phyloP scores from a whole-genome alignment of 2,113 vertebrate species.

The Boleophthalmus pectinirostris region DNA sequence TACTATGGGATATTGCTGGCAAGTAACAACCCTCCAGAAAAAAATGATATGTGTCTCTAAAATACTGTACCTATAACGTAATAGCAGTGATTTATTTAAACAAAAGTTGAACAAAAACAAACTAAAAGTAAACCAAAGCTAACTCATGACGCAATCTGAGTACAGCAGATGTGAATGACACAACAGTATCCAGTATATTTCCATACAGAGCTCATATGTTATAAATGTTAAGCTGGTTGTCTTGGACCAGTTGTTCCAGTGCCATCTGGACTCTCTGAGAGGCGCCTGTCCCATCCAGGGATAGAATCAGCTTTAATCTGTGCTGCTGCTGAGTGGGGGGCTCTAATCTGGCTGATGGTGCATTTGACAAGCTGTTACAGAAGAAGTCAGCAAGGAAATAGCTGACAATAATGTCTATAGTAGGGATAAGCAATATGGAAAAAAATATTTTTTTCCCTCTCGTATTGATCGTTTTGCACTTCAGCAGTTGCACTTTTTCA shows the following conservation, averaged over 20 bases:
- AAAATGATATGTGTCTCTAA: no score
- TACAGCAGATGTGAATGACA: constrained; percentile 20
- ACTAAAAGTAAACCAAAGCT: not conserved
- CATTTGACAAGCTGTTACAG: constrained; percentile 42
- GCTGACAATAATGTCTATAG: not conserved
- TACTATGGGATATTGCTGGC: no score
- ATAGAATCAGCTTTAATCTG: constrained; percentile 55
- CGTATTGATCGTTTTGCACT: no score
- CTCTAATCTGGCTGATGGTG: constrained; percentile 53
- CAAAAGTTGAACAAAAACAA: no score
- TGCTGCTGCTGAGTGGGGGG: constrained; percentile 14
- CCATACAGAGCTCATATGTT: no score
- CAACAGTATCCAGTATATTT: not conserved
- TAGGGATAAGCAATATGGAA: not conserved
- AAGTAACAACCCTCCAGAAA: no score
- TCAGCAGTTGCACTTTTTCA: no score
- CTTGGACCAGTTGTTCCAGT: constrained; percentile 17
- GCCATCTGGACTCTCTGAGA: constrained; percentile 46
- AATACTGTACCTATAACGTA: no score
- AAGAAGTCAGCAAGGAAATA: not conserved
- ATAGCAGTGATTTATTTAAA: no score
- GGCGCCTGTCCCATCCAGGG: constrained; percentile 13
- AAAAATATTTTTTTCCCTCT: no score
- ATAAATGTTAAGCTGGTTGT: not conserved
- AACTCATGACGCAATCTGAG: not conserved